phyloP scores from a whole-genome alignment of 2,113 vertebrate genomes.

The Entomyzon cyanotis region DNA sequence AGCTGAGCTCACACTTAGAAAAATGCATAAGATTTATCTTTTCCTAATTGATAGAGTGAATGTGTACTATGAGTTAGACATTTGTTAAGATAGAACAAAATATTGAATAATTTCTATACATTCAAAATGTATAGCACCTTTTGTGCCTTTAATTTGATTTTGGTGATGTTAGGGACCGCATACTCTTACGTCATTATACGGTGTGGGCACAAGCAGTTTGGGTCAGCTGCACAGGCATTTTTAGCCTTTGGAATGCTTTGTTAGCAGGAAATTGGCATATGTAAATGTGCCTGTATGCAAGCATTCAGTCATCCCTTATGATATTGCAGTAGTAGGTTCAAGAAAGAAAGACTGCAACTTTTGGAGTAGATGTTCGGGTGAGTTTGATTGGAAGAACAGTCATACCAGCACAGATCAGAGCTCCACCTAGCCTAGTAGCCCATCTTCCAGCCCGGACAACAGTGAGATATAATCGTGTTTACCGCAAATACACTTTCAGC shows the following conservation, averaged over 20 bases:
- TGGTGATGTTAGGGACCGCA: rapidly evolving
- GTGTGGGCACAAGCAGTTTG: neutral
- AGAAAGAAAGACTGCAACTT: neutral
- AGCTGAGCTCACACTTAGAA: neutral
- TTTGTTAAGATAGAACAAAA: neutral
- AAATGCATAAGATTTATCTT: neutral
- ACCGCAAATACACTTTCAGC: neutral
- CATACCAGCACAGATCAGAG: neutral
- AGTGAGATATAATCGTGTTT: neutral
- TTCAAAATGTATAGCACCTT: neutral
- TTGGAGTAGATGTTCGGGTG: rapidly evolving
- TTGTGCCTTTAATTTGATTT: neutral
- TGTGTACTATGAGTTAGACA: neutral
- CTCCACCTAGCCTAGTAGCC: neutral
- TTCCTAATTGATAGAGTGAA: neutral
- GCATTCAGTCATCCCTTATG: neutral
- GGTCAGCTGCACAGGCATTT: neutral
- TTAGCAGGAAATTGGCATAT: neutral
- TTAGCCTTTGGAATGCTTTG: neutral
- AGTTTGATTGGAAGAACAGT: neutral
- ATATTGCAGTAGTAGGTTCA: neutral
- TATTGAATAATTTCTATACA: neutral
- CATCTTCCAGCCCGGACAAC: neutral
- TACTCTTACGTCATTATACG: neutral
- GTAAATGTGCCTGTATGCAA: rapidly evolving